These are phyloP conservation scores for Terrapene triunguis DNA, from an alignment of 2,113 vertebrate species.

Conservation along the genomic window DNA sequence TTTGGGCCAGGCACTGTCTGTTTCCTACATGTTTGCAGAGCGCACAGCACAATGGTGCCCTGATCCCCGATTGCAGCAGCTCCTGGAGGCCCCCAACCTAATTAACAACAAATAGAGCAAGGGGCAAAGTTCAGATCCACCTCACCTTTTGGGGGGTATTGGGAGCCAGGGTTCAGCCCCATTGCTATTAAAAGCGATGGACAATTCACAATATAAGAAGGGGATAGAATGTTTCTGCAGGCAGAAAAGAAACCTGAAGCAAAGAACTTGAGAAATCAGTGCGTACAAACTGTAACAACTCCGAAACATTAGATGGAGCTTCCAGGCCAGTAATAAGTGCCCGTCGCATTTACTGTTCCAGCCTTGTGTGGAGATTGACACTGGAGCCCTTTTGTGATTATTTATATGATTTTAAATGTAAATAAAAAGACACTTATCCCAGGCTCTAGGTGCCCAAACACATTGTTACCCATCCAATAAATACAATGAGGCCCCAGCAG, in stretches of 20 bases:
- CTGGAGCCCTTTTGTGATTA: not conserved
- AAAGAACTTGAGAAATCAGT: not conserved
- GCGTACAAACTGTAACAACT: fast-evolving
- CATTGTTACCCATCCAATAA: not conserved
- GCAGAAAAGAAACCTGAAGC: not conserved
- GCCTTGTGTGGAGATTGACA: not conserved
- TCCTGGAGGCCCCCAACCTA: not conserved
- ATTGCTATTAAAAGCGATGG: not conserved
- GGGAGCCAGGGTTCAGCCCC: not conserved
- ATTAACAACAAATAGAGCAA: not conserved
- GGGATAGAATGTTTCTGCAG: not conserved
- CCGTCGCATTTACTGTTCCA: not conserved
- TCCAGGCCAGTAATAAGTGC: not conserved
- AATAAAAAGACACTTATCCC: not conserved
- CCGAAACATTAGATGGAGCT: not conserved
- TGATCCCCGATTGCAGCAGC: not conserved
- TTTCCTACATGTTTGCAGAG: not conserved
- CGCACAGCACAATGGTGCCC: not conserved
- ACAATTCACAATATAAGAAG: not conserved
- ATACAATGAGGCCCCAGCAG: not conserved
- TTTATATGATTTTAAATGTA: not conserved
- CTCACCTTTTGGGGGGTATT: not conserved
- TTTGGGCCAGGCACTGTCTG: not conserved
- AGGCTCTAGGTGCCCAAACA: not conserved
- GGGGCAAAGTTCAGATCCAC: not conserved